These are phyloP conservation scores for Papilio protenor DNA, from an alignment of 2,888 invertebrate genomes.

Conservation along the genomic window DNA sequence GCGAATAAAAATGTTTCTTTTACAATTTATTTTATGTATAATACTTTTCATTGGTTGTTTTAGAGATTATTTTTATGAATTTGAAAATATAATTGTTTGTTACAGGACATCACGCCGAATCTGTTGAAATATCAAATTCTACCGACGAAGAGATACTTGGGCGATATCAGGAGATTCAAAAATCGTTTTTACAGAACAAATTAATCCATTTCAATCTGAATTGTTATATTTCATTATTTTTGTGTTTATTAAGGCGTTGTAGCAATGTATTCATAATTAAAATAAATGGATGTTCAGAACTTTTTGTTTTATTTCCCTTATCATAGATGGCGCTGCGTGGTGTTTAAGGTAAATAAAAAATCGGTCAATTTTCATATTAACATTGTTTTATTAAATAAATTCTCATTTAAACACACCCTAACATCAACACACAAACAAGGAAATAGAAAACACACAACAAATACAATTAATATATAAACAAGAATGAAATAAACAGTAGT, in stretches of 20 bases:
- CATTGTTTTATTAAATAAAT: constrained; percentile 12
- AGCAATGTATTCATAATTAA: background rate
- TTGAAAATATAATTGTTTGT: constrained; percentile 35
- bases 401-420: constrained; percentile 14
- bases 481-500: background rate
- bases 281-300: background rate
- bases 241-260: background rate
- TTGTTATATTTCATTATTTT: background rate
- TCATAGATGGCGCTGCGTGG: background rate
- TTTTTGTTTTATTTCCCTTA: background rate
- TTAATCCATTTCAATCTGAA: background rate
- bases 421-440: constrained; percentile 11
- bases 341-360: background rate
- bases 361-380: background rate
- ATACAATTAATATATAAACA: constrained; percentile 12
- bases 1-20: too few relatives aligned
- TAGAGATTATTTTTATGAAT: background rate
- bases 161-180: constrained; percentile 1
- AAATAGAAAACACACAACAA: constrained; percentile 12
- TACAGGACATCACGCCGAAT: constrained; percentile 56
- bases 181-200: constrained; percentile 16
- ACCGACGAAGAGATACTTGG: constrained; percentile 46
- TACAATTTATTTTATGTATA: too few relatives aligned
- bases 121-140: constrained; percentile 51
- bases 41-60: background rate